These are phyloP conservation scores for Apamea sordens DNA, from an alignment of 2,888 invertebrate genomes.

Conservation along the genomic window DNA sequence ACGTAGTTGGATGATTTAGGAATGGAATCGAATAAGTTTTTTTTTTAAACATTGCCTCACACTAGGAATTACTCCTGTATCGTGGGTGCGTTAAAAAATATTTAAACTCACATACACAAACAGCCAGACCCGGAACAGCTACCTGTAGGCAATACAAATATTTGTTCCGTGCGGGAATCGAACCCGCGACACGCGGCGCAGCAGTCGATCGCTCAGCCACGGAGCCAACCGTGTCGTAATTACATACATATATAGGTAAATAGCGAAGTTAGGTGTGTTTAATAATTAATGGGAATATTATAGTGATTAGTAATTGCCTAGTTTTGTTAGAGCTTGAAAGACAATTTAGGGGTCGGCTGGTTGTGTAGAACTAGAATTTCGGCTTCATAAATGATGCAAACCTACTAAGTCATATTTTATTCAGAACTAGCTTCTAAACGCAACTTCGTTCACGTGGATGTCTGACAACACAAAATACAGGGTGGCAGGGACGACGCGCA, in stretches of 20 bases:
- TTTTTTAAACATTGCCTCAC: too few species aligned
- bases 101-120: too few species aligned
- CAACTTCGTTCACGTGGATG: neutral
- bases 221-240: neutral
- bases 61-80: too few species aligned
- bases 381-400: neutral
- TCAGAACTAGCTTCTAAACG: neutral
- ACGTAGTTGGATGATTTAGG: neutral
- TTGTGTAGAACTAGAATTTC: neutral
- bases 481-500: too few species aligned
- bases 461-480: neutral
- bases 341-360: neutral
- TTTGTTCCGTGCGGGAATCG: too few species aligned
- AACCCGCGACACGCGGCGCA: too few species aligned
- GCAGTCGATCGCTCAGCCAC: too few species aligned
- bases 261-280: slow-evolving; percentile 5
- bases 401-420: neutral
- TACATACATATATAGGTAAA: slow-evolving; percentile 1
- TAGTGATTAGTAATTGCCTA: neutral
- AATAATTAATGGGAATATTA: neutral
- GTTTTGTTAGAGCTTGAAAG: neutral
- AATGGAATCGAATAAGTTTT: neutral
- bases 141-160: too few species aligned
- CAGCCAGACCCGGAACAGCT: too few species aligned
- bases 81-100: too few species aligned